Base-by-base conservation (phyloP, 2,797 vertebrate species). In the Hemibagrus guttatus region DNA sequence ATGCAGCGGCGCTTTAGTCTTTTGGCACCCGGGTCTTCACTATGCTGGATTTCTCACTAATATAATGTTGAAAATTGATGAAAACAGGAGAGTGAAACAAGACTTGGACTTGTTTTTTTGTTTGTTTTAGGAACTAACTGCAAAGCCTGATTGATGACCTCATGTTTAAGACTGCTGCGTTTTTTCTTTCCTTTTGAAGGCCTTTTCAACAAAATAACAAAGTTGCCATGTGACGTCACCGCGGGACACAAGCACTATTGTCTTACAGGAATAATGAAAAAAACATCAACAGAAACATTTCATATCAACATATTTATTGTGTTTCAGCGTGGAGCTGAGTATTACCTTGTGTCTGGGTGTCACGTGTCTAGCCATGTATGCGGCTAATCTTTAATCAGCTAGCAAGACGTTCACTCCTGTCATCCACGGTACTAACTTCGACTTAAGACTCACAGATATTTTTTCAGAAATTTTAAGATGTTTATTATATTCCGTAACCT, bases 311-410 rank as follows among this genome's bases (percentile, higher is more conserved):
- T 28, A 31, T 31, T 13, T 31, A 31, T 7, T 66, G 46, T 4
- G 66, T 14, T 13, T 23, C 16, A 35, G 28, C 0, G 14, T 23
- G 35, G 59, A 17, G 14, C 4, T 63, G 21, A 54, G 42, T 31
- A 14, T 68, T 68, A 83, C 81, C 81, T 83, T 83, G n/a, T 31
- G 81, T 31, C 63, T 83, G 46, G 63, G 81, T 6, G 81, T 83
- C 46, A 83, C 46, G 63, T 68, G 63, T 6, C 81, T 54, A 4
- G 81, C 61, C 81, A 83, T 83, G 46, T 31, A 54, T 1, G n/a
- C 63, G 7, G 81, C 81, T 83, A 83, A 66, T 35, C 46, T 31
- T 23, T 8, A 68, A 46, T n/a, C 81, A 54, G 81, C 19, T 68
- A 83, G 63, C 63, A 81, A 46, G 14, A 81, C 8, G 59, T 17